These are phyloP conservation scores for Gryon sp. DNA, from an alignment of 1,140 invertebrate species.

Conservation along the genomic window DNA sequence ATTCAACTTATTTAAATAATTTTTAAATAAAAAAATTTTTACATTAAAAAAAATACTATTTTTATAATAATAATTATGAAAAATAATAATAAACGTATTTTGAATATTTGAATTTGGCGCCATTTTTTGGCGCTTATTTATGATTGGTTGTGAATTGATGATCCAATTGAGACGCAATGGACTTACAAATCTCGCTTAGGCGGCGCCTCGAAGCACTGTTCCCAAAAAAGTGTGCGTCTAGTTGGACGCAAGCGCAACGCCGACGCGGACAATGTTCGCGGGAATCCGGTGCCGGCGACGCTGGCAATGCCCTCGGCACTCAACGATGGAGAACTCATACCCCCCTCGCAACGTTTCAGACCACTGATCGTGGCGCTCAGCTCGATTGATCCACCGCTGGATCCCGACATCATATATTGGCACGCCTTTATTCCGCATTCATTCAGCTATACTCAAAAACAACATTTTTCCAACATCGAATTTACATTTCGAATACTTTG, in stretches of 20 bases:
- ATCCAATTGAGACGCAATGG: neutral
- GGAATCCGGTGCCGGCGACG: constrained; percentile 78
- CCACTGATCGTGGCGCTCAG: constrained; percentile 75
- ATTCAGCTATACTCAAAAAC: too few species aligned
- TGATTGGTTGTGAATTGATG: too few species aligned
- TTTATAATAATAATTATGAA: too few species aligned
- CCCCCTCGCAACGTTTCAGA: constrained; percentile 80
- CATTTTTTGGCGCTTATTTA: too few species aligned
- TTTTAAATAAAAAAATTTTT: neutral
- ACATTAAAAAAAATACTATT: too few species aligned
- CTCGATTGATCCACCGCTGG: constrained; percentile 75
- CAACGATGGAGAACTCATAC: constrained; percentile 78
- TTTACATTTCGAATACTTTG: too few species aligned
- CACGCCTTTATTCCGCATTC: constrained; percentile 40
- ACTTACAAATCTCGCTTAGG: constrained; percentile 85
- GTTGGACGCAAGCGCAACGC: constrained; percentile 86
- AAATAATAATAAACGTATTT: too few species aligned
- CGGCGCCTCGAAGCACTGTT: constrained; percentile 87
- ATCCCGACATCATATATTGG: constrained; percentile 70
- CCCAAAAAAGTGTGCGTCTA: constrained; percentile 85
- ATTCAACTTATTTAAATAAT: neutral
- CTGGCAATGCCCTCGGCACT: constrained; percentile 70
- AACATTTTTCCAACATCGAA: too few species aligned
- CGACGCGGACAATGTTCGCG: constrained; percentile 88
- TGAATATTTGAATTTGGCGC: constrained; percentile 9